Evolutionary conservation across 1,140 invertebrate species (phyloP), one percentile per base, ranked within the genome.

Genomic region (Hylyphantes graminicola): DNA sequence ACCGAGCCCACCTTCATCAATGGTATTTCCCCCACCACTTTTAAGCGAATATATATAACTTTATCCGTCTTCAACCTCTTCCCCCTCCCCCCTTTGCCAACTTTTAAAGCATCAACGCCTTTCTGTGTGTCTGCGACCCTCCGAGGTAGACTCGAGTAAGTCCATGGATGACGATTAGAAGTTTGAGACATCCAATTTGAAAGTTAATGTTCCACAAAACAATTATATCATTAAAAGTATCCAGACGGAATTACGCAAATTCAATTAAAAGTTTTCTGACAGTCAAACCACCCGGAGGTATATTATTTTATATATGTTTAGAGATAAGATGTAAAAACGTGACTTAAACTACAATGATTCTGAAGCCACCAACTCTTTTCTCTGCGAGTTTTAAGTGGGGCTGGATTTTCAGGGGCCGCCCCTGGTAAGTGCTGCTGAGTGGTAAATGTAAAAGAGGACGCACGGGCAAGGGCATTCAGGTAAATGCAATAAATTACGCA

Each of bases 1-100:
- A 81, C 67, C 67, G 21, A 63, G 67, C 50, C 35, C 35, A 35
- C 35, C 54, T 64, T 72, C 79, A 81, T 72, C 79, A 81, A 61
- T 73, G 67, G 67, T 53, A 73, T 73, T 81, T 73, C 73, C 79
- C 73, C 76, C 53, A 35, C 74, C 68, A 72, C 77, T 80, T 80
- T 80, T 80, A 80, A 80, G 77, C 77, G 77, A 80, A 80, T 80
- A 80, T 80, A 79, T 79, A 70, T 78, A 78, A 78, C 76, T 78
- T 78, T 78, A 78, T 65, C 76, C 76, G 35, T 78, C 12, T 12
- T 54, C 35, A n/a, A 15, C 70, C 70, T 19, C 48, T 55, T 21
- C 35, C 54, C 35, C 70, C 11, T 55, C 19, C 12, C 5, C 7
- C 35, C 67, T 51, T 13, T 64, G 7, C 73, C 17, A 61, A 21